Evolutionary conservation across 2,888 invertebrate genomes (phyloP), one percentile per base, ranked within the genome.

Genomic region (Eulithis testata): DNA sequence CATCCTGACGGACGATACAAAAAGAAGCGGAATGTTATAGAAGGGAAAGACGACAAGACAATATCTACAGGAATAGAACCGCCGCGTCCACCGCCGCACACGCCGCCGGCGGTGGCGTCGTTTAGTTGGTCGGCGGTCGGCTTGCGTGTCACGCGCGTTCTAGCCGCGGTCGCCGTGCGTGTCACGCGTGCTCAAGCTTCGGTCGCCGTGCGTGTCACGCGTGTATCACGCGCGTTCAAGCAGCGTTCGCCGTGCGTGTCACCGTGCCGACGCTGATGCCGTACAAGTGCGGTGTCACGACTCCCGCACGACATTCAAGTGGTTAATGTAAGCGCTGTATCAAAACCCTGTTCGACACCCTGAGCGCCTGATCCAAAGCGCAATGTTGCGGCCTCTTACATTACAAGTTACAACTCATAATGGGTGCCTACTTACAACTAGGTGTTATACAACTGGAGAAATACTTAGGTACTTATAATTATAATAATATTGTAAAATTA

Each of bases 281-380:
- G 45, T 36, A 7, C n/a, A 7, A 5, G 56, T 59, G 60, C 49
- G 27, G 37, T 5, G 43, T 31, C 6, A 0, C 7, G 40, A 9
- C 40, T 40, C n/a, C 27, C 51, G 9, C 44, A n/a, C 21, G 45
- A 60, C 57, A 54, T 11, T 49, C 37, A 57, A 44, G 52, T 43
- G 27, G 51, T 52, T 57, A 40, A 2, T 69, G 68, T 72, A 66
- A 71, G 65, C 67, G 62, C 66, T 68, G 63, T 70, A 68, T 68
- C 66, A 66, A 70, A 68, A 65, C 72, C 66, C 66, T 68, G 65
- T 70, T 59, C 63, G 40, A 45, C 31, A 56, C 49, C 8, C 40
- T 43, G 43, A 21, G 31, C 44, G 55, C 27, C 55, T 11, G 43
- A 51, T 36, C 6, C 36, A 2, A n/a, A 52, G 52, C 52, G 36